phyloP scores from a whole-genome alignment of 53 echinoderm and acorn worm species.

The Echinarachnius parma region DNA sequence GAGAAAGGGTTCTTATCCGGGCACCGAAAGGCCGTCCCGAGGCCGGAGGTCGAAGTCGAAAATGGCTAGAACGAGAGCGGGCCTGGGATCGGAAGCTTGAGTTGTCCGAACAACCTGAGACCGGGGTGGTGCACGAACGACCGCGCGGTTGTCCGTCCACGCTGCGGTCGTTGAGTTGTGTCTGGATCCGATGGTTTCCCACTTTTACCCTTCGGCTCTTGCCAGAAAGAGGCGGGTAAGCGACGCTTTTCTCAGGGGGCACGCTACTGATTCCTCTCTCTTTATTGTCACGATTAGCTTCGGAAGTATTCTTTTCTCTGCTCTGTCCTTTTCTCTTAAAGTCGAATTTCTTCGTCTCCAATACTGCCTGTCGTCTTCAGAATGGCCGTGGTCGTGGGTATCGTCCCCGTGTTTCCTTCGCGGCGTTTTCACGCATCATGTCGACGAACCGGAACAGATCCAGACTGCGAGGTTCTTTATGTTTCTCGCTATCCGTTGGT shows the following conservation, averaged over 20 bases:
- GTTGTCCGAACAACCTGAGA: slow-evolving; percentile 31
- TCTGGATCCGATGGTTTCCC: slow-evolving; percentile 56
- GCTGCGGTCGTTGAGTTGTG: slow-evolving; percentile 5
- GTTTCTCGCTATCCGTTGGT: too few relatives aligned
- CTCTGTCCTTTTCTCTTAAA: neutral
- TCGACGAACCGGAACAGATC: slow-evolving; percentile 30
- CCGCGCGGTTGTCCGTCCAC: slow-evolving; percentile 22
- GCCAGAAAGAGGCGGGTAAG: slow-evolving; percentile 97
- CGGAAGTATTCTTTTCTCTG: neutral
- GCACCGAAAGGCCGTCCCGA: slow-evolving; percentile 32
- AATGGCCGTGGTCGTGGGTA: neutral
- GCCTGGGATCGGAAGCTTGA: slow-evolving; percentile 27
- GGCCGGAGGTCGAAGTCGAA: slow-evolving; percentile 37
- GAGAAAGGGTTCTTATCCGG: slow-evolving; percentile 28
- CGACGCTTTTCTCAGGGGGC: slow-evolving; percentile 88
- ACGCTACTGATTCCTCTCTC: slow-evolving; percentile 54
- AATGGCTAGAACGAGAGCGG: slow-evolving; percentile 17
- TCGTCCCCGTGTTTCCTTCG: slow-evolving; percentile 10
- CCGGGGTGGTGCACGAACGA: slow-evolving; percentile 43
- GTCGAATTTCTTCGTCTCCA: neutral
- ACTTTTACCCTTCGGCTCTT: slow-evolving; percentile 81
- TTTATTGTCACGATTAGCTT: neutral
- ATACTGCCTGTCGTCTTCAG: slow-evolving; percentile 13
- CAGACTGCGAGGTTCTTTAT: too few relatives aligned
- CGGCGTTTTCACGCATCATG: slow-evolving; percentile 4